These are phyloP conservation scores for Ctenoplectra terminalis DNA, from an alignment of 1,140 invertebrate genomes.

Conservation along the genomic window DNA sequence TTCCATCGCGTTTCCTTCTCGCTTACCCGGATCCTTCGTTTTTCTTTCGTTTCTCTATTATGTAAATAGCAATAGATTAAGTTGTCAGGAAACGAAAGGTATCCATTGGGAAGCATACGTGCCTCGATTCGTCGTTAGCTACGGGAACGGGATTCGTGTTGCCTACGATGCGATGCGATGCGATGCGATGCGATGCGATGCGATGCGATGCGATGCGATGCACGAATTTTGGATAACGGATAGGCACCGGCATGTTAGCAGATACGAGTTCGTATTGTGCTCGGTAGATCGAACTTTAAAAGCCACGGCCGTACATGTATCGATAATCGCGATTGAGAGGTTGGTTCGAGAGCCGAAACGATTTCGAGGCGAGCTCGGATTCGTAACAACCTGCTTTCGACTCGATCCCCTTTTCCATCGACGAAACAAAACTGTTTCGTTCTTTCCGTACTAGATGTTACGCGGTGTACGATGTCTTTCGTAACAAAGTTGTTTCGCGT, in stretches of 20 bases:
- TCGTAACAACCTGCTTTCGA: background rate
- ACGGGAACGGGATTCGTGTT: too few species aligned
- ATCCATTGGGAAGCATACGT: slow-evolving; percentile 14
- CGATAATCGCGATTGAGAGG: background rate
- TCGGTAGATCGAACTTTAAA: background rate
- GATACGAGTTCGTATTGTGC: background rate
- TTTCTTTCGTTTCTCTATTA: slow-evolving; percentile 59
- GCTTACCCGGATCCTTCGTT: slow-evolving; percentile 13
- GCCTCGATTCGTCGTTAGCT: slow-evolving; percentile 7
- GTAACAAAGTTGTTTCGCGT: slow-evolving; percentile 32
- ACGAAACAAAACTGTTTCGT: background rate
- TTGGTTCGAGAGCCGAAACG: background rate
- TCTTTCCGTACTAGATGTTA: background rate
- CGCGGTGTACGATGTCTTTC: background rate
- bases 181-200: too few species aligned
- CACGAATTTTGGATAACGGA: slow-evolving; percentile 10
- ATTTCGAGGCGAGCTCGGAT: background rate
- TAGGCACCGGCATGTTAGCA: background rate
- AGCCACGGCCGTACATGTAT: background rate
- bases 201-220: too few species aligned
- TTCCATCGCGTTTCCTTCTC: background rate
- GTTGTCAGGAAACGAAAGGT: slow-evolving; percentile 21
- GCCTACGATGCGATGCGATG: too few species aligned
- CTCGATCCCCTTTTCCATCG: background rate
- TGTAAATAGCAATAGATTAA: slow-evolving; percentile 65